A percentile compares a stretch with the other conserved stretches of the same genome.
Evolutionary conservation across 64 coral and sea anemone species (phyloP).

Genomic region (Catalaphyllia jardinei): DNA sequence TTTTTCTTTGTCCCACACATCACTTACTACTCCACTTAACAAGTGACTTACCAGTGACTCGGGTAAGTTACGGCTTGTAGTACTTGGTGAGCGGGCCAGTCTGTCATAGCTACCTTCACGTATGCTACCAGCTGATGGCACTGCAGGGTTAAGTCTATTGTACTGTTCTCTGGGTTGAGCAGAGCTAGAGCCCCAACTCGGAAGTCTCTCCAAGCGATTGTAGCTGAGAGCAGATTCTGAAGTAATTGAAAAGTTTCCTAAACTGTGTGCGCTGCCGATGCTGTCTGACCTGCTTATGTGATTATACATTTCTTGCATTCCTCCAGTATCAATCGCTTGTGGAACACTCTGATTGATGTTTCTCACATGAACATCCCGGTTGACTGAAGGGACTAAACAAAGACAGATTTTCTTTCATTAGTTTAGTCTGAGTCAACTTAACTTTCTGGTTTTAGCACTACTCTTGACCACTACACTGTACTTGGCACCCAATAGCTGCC

Average conservation of each 20-base stretch:
- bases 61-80: conserved; percentile 7
- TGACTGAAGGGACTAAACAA: background rate
- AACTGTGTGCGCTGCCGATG: conserved; percentile 75
- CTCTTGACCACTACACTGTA: no score
- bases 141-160: conserved; percentile 63
- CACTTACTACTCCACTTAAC: background rate
- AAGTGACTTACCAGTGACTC: conserved; percentile 13
- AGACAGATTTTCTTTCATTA: background rate
- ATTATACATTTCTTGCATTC: conserved; percentile 52
- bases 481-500: no score
- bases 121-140: conserved; percentile 51
- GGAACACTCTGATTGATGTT: conserved; percentile 58
- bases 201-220: conserved; percentile 67
- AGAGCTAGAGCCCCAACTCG: conserved; percentile 74
- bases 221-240: conserved; percentile 60
- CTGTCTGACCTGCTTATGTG: conserved; percentile 79
- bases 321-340: conserved; percentile 25
- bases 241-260: conserved; percentile 59
- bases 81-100: conserved; percentile 29
- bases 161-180: conserved; percentile 22
- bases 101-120: conserved; percentile 59
- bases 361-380: conserved; percentile 24
- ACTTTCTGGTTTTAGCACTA: background rate
- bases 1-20: no score
- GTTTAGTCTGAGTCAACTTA: background rate